A percentile compares a stretch with the other conserved stretches of the same genome.
These are phyloP conservation scores for Halictus quadricinctus DNA, from an alignment of 2,888 invertebrate species.

Conservation along the genomic window DNA sequence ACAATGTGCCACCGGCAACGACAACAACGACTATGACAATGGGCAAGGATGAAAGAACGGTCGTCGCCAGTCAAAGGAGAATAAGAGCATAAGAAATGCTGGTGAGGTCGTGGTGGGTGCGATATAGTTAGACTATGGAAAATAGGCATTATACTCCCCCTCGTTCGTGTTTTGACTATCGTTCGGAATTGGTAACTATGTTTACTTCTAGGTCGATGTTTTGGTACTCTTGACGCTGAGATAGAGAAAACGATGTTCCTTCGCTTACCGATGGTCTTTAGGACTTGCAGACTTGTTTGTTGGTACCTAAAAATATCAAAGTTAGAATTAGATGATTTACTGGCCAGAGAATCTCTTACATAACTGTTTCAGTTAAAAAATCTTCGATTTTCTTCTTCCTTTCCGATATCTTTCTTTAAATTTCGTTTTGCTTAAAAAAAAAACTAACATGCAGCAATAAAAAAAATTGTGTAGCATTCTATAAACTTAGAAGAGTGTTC, in stretches of 20 bases:
- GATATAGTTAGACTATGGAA: background rate
- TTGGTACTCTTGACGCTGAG: background rate
- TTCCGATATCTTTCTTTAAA: background rate
- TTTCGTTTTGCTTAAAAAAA: no score
- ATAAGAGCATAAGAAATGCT: slow-evolving; percentile 71
- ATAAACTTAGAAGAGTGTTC: background rate
- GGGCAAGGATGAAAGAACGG: slow-evolving; percentile 57
- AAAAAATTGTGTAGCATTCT: background rate
- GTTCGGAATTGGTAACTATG: background rate
- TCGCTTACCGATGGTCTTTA: background rate
- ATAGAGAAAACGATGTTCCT: background rate
- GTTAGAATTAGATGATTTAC: background rate
- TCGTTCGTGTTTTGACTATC: slow-evolving; percentile 7
- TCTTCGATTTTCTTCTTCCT: background rate
- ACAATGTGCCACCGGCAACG: slow-evolving; percentile 12
- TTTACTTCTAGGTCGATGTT: background rate
- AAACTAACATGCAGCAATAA: background rate
- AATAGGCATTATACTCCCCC: slow-evolving; percentile 76
- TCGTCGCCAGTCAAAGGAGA: slow-evolving; percentile 74
- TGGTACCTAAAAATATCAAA: background rate
- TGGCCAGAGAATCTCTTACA: background rate
- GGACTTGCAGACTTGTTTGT: background rate
- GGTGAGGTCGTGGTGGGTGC: slow-evolving; percentile 55
- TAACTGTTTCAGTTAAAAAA: background rate
- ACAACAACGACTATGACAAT: slow-evolving; percentile 44